These are phyloP conservation scores for Adelphocoris suturalis DNA, from an alignment of 2,888 invertebrate genomes.

Conservation along the genomic window DNA sequence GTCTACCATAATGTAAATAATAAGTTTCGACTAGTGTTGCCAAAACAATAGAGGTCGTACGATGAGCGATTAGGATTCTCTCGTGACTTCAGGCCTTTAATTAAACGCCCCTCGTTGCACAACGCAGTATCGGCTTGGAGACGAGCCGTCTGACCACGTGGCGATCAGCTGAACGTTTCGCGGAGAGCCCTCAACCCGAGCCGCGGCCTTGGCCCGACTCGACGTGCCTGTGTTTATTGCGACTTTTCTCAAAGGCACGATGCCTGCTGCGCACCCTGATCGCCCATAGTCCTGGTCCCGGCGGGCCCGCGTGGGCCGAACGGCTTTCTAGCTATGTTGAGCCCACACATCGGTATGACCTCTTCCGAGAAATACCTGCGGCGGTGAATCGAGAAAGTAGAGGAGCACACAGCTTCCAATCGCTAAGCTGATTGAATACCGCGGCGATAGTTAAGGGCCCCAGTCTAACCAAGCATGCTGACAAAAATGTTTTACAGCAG, in stretches of 20 bases:
- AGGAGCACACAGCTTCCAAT: not conserved
- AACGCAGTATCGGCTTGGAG: slow-evolving; percentile 11
- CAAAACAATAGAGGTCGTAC: slow-evolving; percentile 6
- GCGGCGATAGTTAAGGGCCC: too few relatives aligned
- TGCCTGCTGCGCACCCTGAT: slow-evolving; percentile 2
- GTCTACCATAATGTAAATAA: too few relatives aligned
- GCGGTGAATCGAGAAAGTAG: not conserved
- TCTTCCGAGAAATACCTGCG: slow-evolving; percentile 21
- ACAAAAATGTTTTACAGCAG: too few relatives aligned
- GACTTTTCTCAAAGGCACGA: slow-evolving; percentile 22
- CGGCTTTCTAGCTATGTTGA: slow-evolving; percentile 49
- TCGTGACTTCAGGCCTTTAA: slow-evolving; percentile 6
- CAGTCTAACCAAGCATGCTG: too few relatives aligned
- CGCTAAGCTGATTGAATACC: not conserved
- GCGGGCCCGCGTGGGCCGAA: slow-evolving; percentile 26
- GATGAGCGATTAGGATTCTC: not conserved
- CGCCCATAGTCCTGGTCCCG: slow-evolving; percentile 6
- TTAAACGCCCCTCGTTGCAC: slow-evolving; percentile 38
- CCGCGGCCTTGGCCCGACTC: slow-evolving; percentile 55
- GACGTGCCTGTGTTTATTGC: slow-evolving; percentile 49
- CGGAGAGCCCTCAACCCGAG: not conserved
- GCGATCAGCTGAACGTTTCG: slow-evolving; percentile 50
- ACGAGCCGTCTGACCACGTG: slow-evolving; percentile 57
- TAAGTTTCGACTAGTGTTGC: not conserved
- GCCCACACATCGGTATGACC: slow-evolving; percentile 20